Conservation (phyloP, 2,888 invertebrate genomes). For the Congeria kusceri region DNA sequence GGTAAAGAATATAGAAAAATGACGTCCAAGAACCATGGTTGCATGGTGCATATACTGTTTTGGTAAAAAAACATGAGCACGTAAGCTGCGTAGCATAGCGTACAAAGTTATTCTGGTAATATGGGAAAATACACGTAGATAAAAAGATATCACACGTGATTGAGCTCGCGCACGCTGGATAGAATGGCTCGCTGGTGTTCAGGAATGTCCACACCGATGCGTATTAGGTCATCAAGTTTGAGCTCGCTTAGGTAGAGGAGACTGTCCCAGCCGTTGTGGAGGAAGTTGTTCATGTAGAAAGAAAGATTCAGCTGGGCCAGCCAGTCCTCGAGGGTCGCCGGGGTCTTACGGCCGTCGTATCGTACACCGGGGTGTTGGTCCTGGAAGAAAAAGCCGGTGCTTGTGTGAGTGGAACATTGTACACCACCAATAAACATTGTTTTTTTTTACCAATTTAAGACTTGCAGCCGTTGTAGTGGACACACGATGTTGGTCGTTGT, state of each 20-base stretch:
- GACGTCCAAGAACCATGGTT: no score
- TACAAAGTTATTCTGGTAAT: no score
- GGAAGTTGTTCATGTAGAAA: conserved; percentile 76
- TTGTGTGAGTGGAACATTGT: no score
- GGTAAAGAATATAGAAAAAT: no score
- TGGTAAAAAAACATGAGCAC: no score
- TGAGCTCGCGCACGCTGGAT: conserved; percentile 47
- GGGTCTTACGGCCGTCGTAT: conserved; percentile 69
- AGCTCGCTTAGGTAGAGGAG: conserved; percentile 46
- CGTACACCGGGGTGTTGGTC: conserved; percentile 22
- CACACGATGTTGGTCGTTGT: no score
- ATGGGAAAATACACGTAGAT: not conserved
- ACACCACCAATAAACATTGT: no score
- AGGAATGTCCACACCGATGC: conserved; percentile 33
- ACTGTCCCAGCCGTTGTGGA: conserved; percentile 79
- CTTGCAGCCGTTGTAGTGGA: no score
- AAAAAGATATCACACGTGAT: conserved; percentile 50
- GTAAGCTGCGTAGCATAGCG: no score
- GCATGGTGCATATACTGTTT: no score
- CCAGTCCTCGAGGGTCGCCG: conserved; percentile 79
- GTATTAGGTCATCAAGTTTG: conserved; percentile 33
- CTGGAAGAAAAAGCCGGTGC: no score
- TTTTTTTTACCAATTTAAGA: no score
- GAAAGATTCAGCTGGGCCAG: conserved; percentile 77
- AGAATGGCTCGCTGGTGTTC: conserved; percentile 51